Conservation (phyloP, 2,113 vertebrate species). For the Rhodinocichla rosea region DNA sequence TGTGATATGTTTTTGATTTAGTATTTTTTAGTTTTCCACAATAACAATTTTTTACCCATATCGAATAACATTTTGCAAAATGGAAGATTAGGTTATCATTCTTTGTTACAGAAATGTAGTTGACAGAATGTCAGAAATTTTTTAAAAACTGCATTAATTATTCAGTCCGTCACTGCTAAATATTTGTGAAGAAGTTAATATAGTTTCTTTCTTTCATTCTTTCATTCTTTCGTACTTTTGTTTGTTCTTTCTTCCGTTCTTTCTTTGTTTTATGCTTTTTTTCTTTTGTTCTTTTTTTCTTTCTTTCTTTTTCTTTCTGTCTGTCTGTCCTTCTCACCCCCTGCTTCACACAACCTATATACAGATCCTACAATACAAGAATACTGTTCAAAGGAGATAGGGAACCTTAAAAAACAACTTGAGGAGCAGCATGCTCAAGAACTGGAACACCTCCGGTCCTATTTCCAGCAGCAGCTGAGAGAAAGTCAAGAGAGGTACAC, state of each 20-base stretch:
- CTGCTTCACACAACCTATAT: not conserved
- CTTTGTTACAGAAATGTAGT: not conserved
- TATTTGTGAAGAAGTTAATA: not conserved
- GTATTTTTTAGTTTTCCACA: not conserved
- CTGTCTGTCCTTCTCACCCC: accelerated
- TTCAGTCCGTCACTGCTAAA: not conserved
- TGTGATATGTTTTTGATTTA: not conserved
- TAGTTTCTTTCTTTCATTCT: not conserved
- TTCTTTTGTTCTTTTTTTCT: not conserved
- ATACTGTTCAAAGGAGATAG: constrained; percentile 29
- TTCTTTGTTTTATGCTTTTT: not conserved
- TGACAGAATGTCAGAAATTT: not conserved
- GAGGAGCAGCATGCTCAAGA: constrained; percentile 80
- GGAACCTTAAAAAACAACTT: constrained; percentile 72
- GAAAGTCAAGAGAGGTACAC: constrained; percentile 78
- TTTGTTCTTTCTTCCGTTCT: too few relatives aligned
- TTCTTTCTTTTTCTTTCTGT: not conserved
- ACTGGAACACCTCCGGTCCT: constrained; percentile 73
- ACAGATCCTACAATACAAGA: constrained; percentile 17
- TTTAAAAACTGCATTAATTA: not conserved
- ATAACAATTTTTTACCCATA: not conserved
- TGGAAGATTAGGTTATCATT: not conserved
- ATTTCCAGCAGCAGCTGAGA: constrained; percentile 79
- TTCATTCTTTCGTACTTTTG: too few relatives aligned
- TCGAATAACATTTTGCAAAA: not conserved